Evolutionary conservation across 2,797 vertebrate species (phyloP), one percentile per base, ranked within the genome.

Genomic region (Chlorospingus flavigularis): DNA sequence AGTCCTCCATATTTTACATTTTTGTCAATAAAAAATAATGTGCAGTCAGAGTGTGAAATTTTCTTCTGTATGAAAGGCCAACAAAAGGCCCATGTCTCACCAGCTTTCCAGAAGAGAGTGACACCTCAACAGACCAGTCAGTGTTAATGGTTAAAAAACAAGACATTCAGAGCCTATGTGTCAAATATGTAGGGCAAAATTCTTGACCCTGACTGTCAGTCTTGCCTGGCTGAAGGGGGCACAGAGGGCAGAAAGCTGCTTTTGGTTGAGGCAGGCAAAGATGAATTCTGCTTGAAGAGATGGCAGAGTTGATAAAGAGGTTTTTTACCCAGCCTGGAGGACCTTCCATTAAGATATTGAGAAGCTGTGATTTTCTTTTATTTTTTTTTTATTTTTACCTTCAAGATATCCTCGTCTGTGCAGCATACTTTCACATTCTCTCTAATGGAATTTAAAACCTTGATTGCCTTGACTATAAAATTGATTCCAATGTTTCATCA

Each of bases 1-100:
- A 86, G 55, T 81, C 58, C 66, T 90, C 58, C 40, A 86, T 93
- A 93, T 95, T 92, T 95, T 88, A 88, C 51, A 75, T 84, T 94
- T 95, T 93, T 92, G 89, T 96, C 91, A 95, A 94, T 92, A 95
- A 82, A 92, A 94, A 73, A 40, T 73, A 75, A 54, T 35, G 43
- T 79, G 33, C 48, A 79, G 88, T 31, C 50, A 78, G 43, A 78
- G 60, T 73, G 77, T 90, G 83, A 90, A 88, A 85, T 93, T 92
- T 87, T 62, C 50, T 86, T 78, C 70, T 40, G 13, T 82, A 48
- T 66, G 73, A 40, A 82, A 37, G 40, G 13, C 60, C 76, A 95
- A 92, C 93, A 90, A 95, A 95, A 93, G 70, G 8, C 48, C 33
- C 63, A 92, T 95, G 83, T 48, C 80, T 95, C 86, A 95, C 26